Base-by-base conservation (phyloP, 2,113 vertebrate genomes). In the Scomber scombrus region DNA sequence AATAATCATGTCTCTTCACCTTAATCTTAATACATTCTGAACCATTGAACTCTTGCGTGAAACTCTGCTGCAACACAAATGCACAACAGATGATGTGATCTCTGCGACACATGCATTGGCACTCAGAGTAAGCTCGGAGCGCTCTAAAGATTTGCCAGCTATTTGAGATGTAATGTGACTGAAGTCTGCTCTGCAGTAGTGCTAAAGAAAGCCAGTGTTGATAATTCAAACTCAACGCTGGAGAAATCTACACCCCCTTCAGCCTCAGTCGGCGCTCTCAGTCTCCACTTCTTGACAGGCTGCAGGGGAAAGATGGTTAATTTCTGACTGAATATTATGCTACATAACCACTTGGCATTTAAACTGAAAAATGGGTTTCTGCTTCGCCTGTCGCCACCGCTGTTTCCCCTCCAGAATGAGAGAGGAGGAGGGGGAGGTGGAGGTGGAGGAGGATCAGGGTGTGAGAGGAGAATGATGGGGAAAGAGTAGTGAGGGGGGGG, bases 351-450 rank as follows among this genome's bases (percentile, higher is more conserved):
- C 96, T 96, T 98, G 97, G 97, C 97, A 98, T 98, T 98, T 98
- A 96, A 97, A 96, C 97, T 97, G 97, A 99, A 96, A 97, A 98
- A 98, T 97, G 96, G 95, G 94, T 97, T 97, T 97, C 96, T 97
- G 97, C 97, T 96, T 97, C 96, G 97, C 96, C 97, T 96, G 96
- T 96, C 96, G 97, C 95, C 95, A 93, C 93, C 90, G 94, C 95
- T 94, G 96, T 96, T 97, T 97, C 96, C 96, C 96, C 96, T 95
- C 95, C 95, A 65, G 74, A 82, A 80, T 71, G 81, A 74, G 56
- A 69, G 92, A 67, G 70, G 72, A 70, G 50, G 66, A 5, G 21
- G 45, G 34, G 21, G 45, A 34, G 52, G 15, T 56, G 75, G 73
- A 54, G 71, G 23, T 26, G 23, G 60, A 68, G 74, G 68, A 65